Conservation (phyloP, 2,888 invertebrate genomes). For the Mayetiola destructor region DNA sequence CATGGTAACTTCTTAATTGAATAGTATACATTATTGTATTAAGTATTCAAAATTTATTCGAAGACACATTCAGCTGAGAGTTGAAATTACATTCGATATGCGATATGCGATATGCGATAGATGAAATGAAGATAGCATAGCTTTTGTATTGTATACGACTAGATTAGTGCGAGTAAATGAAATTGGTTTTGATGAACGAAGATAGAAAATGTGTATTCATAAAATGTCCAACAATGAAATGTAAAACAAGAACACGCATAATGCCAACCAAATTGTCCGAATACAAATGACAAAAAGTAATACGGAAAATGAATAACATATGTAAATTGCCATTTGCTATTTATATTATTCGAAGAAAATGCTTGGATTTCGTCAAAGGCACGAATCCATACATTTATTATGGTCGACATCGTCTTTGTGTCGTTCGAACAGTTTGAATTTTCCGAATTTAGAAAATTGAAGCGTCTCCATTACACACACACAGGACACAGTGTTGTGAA, state of each 20-base stretch:
- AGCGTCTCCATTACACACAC: too few relatives aligned
- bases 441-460: too few relatives aligned
- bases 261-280: not conserved
- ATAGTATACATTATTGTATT: slow-evolving; percentile 5
- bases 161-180: slow-evolving; percentile 6
- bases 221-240: not conserved
- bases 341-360: too few relatives aligned
- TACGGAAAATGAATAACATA: not conserved
- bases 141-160: not conserved
- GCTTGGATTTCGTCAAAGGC: not conserved
- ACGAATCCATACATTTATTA: slow-evolving; percentile 4
- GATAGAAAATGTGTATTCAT: not conserved
- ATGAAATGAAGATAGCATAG: not conserved
- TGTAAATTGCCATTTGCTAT: slow-evolving; percentile 8
- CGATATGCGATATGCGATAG: too few relatives aligned
- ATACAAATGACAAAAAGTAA: not conserved
- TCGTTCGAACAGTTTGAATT: too few relatives aligned
- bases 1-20: slow-evolving; percentile 13
- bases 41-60: slow-evolving; percentile 9
- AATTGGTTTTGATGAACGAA: slow-evolving; percentile 8
- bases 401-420: too few relatives aligned
- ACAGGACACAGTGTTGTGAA: slow-evolving; percentile 4
- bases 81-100: not conserved
- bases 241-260: not conserved
- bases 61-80: not conserved